phyloP scores from a whole-genome alignment of 2,797 vertebrate species.

The Pseudocheirus occidentalis region DNA sequence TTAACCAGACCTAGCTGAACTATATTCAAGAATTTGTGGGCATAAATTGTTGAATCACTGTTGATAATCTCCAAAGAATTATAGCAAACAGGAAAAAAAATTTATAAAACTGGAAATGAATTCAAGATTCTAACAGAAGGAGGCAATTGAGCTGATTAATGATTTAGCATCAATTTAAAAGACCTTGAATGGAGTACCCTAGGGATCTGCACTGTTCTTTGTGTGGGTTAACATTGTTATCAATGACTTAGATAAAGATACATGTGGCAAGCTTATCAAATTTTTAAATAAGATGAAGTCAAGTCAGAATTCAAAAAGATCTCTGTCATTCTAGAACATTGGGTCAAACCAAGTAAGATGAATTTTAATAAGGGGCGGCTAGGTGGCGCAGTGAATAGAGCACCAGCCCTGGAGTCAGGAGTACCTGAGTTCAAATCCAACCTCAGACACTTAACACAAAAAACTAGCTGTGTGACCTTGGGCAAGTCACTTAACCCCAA shows the following conservation, averaged over 20 bases:
- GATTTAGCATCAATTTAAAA: not conserved
- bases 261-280: not conserved
- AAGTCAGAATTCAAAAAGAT: not conserved
- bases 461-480: too few species aligned
- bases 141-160: not conserved
- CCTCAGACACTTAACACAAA: too few species aligned
- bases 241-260: not conserved
- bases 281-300: not conserved
- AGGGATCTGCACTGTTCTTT: not conserved
- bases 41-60: not conserved
- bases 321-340: not conserved
- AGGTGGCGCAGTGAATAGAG: too few species aligned
- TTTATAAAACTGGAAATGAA: not conserved
- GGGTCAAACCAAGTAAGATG: not conserved
- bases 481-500: too few species aligned
- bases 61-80: not conserved
- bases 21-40: not conserved
- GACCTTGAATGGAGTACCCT: not conserved
- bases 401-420: too few species aligned
- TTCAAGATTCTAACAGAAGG: not conserved
- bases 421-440: too few species aligned
- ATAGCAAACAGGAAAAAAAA: not conserved
- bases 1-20: not conserved
- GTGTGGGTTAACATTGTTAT: not conserved
- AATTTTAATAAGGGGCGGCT: not conserved